A percentile compares a stretch with the other conserved stretches of the same genome.
phyloP scores from a whole-genome alignment of 2,888 invertebrate genomes.

The Bruchidius siliquastri region DNA sequence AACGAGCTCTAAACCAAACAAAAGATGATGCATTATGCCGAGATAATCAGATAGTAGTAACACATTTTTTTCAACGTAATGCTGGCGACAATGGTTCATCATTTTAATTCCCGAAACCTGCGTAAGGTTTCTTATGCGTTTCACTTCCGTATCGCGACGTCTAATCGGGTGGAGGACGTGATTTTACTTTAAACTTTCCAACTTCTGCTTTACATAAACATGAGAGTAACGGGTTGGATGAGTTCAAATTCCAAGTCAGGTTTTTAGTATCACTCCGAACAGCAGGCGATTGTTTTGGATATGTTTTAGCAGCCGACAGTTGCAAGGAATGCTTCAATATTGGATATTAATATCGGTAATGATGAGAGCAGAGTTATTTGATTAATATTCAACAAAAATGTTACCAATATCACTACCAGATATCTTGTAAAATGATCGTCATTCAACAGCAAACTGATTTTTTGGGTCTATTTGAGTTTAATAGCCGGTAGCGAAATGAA shows the following conservation, averaged over 20 bases:
- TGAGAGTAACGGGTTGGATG: conserved; percentile 7
- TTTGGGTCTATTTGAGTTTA: no score
- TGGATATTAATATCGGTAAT: no score
- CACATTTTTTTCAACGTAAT: background rate
- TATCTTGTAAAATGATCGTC: no score
- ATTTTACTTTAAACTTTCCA: conserved; percentile 10
- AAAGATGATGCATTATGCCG: background rate
- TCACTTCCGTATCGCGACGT: background rate
- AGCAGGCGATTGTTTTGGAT: background rate
- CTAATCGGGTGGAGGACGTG: conserved; percentile 6
- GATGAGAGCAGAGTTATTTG: no score
- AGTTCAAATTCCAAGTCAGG: conserved; percentile 4
- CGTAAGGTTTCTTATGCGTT: background rate
- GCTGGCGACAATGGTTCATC: background rate
- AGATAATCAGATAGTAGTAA: background rate
- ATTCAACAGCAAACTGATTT: no score
- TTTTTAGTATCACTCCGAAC: conserved; percentile 4
- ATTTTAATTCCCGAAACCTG: background rate
- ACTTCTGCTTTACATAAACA: conserved; percentile 6
- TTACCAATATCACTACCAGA: no score
- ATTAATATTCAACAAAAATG: no score
- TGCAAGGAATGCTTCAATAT: no score
- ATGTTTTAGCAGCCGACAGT: no score
- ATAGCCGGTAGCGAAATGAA: no score
- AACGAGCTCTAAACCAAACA: background rate